These are phyloP conservation scores for Zosterops hypoxanthus DNA, from an alignment of 2,113 vertebrate genomes.

Conservation along the genomic window DNA sequence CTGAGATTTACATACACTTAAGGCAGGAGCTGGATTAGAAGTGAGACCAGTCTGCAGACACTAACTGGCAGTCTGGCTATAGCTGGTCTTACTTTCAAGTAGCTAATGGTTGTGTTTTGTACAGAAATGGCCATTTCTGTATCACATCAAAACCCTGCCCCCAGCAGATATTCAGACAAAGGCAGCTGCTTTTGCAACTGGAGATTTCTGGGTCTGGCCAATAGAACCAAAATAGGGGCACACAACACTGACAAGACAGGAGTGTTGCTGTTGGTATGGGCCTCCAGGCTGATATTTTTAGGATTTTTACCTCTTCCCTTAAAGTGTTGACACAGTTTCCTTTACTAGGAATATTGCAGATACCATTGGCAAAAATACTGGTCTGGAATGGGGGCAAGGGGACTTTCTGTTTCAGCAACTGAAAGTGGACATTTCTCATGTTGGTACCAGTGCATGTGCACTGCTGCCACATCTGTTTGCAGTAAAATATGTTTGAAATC, in stretches of 20 bases:
- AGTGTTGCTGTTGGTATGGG: neutral
- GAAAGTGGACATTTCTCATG: neutral
- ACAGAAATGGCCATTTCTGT: neutral
- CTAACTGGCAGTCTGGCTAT: neutral
- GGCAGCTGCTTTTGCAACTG: neutral
- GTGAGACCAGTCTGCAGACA: neutral
- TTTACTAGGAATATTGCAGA: neutral
- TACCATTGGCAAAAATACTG: neutral
- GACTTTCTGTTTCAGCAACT: neutral
- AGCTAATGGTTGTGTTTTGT: neutral
- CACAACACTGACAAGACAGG: rapidly evolving
- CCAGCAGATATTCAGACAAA: neutral
- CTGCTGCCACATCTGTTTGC: neutral
- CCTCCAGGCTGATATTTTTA: neutral
- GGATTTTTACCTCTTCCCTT: neutral
- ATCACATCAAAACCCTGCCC: neutral
- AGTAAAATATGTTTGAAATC: neutral
- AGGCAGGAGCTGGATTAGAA: neutral
- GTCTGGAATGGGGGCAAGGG: neutral
- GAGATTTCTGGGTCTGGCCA: neutral
- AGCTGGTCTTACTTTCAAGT: neutral
- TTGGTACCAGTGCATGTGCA: neutral
- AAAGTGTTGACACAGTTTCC: neutral
- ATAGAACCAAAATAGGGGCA: neutral
- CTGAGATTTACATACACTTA: neutral